These are phyloP conservation scores for Amphipyra tragopoginis DNA, from an alignment of 2,888 invertebrate genomes.

Conservation along the genomic window DNA sequence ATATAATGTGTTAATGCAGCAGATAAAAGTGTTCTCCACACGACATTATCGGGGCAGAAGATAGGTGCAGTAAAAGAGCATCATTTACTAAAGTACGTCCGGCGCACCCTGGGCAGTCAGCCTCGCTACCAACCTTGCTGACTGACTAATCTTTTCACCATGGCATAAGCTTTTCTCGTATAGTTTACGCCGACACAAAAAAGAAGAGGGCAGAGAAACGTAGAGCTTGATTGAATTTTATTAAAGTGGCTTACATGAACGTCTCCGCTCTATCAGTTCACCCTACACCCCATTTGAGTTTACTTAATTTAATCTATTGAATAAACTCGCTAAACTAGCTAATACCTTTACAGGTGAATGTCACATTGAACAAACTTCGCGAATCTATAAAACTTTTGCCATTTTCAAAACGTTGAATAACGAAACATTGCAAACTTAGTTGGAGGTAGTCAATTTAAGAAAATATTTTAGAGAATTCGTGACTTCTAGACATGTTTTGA, in stretches of 20 bases:
- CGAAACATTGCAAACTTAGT: constrained; percentile 15
- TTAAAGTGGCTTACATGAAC: too few relatives aligned
- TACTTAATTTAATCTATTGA: neutral
- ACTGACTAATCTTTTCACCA: too few relatives aligned
- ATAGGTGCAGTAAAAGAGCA: too few relatives aligned
- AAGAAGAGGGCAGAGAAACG: too few relatives aligned
- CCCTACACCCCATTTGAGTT: constrained; percentile 3
- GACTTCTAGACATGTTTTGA: constrained; percentile 12
- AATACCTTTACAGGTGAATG: constrained; percentile 30
- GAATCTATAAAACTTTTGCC: constrained; percentile 26
- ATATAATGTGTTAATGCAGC: neutral
- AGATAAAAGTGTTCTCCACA: neutral
- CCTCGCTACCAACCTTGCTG: too few relatives aligned
- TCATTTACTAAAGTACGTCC: too few relatives aligned
- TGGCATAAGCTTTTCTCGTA: too few relatives aligned
- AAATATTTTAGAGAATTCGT: constrained; percentile 28
- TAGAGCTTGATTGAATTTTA: too few relatives aligned
- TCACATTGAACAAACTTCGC: constrained; percentile 37
- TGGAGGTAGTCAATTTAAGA: constrained; percentile 2
- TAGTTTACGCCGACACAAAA: too few relatives aligned
- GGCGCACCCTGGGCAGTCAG: too few relatives aligned
- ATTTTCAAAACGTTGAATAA: constrained; percentile 25
- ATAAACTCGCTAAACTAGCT: constrained; percentile 20
- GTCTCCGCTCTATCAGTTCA: too few relatives aligned
- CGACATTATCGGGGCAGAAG: too few relatives aligned